Evolutionary conservation across 1,140 invertebrate species (phyloP), one percentile per base, ranked within the genome.

Genomic region (Caenorhabditis elegans): DNA sequence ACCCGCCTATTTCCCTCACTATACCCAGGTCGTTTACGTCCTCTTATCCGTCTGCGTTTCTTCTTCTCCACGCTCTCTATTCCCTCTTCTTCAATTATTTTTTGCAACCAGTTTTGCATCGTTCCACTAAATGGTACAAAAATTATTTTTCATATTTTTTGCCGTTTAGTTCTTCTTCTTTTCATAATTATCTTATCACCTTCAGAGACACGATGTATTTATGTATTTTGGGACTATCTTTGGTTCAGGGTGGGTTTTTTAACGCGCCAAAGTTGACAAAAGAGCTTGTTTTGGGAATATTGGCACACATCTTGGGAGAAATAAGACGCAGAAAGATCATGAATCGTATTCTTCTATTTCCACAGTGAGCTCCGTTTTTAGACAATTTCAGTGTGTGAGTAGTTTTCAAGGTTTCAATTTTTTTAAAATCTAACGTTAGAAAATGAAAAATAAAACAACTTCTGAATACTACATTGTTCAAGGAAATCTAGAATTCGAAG

Each of bases 61-160:
- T 70, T 24, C 31, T 22, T 22, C 34, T 70, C 26, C 34, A 3
- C 19, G n/a, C 26, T 31, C 8, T 60, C 53, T 60, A 31, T n/a
- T 34, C 5, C 31, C 22, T 15, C 28, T 70, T 39, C 19, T 24
- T 22, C 31, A 26, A 70, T 43, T 26, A 19, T 70, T 70, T 70
- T 39, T 70, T 39, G 34, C 60, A 70, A 70, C 60, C 60, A 39
- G 60, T 70, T 70, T 34, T 70, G 28, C 19, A 39, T 70, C 60
- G 60, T 70, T 70, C 34, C 60, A 70, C 60, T 70, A 22, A 70
- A 43, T 70, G 34, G 31, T 70, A 70, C 34, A 70, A 70, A 39
- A n/a, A 70, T 70, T 26, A 34, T 60, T 39, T 70, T 70, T 70
- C 19, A 5, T 34, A 31, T 19, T 22, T 70, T 70, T 22, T 6